Conservation (phyloP, 2,797 vertebrate genomes). For the Falco berigora region DNA sequence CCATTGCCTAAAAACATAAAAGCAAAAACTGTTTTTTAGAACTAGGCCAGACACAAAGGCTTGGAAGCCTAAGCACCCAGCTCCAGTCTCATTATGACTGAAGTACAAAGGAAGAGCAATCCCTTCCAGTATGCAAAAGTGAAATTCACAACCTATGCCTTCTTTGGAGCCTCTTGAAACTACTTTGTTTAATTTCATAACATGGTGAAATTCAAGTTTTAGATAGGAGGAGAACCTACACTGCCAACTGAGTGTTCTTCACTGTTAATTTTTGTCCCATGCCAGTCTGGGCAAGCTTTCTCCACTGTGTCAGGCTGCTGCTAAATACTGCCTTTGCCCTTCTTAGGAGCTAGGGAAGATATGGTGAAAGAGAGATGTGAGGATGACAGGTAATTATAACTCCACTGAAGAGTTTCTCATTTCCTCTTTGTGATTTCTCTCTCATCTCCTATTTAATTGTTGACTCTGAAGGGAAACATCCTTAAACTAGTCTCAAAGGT, state of each 20-base stretch:
- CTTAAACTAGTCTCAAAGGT: neutral
- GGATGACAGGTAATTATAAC: neutral
- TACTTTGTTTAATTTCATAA: neutral
- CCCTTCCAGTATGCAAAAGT: neutral
- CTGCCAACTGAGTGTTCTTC: neutral
- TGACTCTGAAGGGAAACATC: neutral
- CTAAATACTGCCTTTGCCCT: neutral
- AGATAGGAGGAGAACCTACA: neutral
- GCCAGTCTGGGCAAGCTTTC: neutral
- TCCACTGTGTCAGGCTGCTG: neutral
- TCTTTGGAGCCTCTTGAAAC: neutral
- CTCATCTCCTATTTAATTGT: neutral
- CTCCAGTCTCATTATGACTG: neutral
- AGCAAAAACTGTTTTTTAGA: neutral
- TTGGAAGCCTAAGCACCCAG: neutral
- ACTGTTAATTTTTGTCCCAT: neutral
- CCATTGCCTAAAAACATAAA: neutral
- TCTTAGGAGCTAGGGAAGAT: neutral
- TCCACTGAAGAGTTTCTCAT: neutral
- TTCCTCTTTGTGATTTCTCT: neutral
- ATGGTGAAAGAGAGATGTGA: neutral
- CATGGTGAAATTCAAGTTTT: neutral
- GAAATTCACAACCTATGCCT: neutral
- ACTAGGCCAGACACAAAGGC: neutral
- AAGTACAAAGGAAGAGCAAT: neutral